Evolutionary conservation across 2,113 vertebrate genomes (phyloP), one percentile per base, ranked within the genome.

Genomic region (Menidia beryllina): DNA sequence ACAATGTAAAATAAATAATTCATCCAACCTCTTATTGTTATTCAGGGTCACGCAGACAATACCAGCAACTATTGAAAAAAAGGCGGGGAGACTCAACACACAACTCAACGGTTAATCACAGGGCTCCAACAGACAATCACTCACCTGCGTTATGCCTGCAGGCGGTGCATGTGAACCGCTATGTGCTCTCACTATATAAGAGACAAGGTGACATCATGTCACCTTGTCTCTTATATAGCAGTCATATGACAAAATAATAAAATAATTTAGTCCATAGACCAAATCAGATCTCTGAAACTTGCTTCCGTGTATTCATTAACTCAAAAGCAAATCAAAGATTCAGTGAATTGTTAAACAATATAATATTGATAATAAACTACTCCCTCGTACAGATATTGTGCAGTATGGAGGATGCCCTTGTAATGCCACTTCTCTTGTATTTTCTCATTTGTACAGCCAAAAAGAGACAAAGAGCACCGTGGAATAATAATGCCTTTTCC

Each of bases 1-100:
- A 86, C 54, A 69, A 81, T 81, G 65, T 72, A 54, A 79, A 79
- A 86, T 86, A 86, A 86, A 89, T 88, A 80, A 88, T 79, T 84
- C 53, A 88, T 82, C 45, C 50, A 27, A 20, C 50, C 25, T 45
- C 74, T 72, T 39, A 63, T 86, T 88, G 71, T 81, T 84, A 89
- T 85, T 85, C 87, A 88, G 86, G 79, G 82, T 90, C 84, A 86
- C 58, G 21, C 71, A 72, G 83, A 81, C 59, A 67, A 80, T 81
- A 57, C 66, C 39, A 21, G 64, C 56, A 43, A 53, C 17, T 72
- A 24, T 3, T n/a, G 69, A 75, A 73, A 53, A 57, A 71, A 82
- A 77, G 69, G 67, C 49, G 14, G 61, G 14, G 36, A 81, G 72
- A 79, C 67, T 75, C 53, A 65, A 72, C 25, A 41, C 62, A 79